Evolutionary conservation across 2,113 vertebrate species (phyloP), one percentile per base, ranked within the genome.

Genomic region (Puntigrus tetrazona): DNA sequence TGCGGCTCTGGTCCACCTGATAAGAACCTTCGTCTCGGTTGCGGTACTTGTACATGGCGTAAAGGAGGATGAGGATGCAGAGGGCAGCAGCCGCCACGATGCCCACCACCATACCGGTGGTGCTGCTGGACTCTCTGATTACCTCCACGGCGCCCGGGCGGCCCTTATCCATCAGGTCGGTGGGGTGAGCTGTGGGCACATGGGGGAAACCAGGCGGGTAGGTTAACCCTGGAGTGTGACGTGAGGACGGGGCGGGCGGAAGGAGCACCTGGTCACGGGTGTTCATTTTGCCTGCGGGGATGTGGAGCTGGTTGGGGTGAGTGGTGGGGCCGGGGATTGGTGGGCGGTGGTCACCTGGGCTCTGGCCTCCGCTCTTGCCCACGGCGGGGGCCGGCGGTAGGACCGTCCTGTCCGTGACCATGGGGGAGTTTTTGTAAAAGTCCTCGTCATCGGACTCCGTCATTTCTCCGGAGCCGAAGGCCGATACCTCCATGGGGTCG

Each of bases 41-140:
- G 90, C 97, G 97, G 90, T 98, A 98, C 94, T 98, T 98, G 94
- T 98, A 98, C 97, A 98, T 98, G 94, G 97, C 97, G 86, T 98
- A 98, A 87, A 98, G 97, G n/a, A 98, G 96, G 92, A 98, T 98
- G 88, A 98, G 96, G 91, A 98, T 98, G 93, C 97, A 98, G 88
- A 98, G 97, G 57, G 97, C 97, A 52, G 97, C 97, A 7, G 97
- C 97, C 18, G 97, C 97, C 91, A 98, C 97, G 78, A 98, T 98
- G 84, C 97, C 97, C 83, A 98, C 97, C 92, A 98, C 97, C 97
- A 98, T 98, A 79, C 97, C 97, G 0, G 97, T 98, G 92, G 97
- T 98, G 94, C 97, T 97, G 92, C 97, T 97, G 89, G 97, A 96
- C 92, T 98, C 97, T 69, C 97, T 94, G 91, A 97, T 95, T 91